Base-by-base conservation (phyloP, 2,797 vertebrate genomes). In the Hephaestus fuliginosus region DNA sequence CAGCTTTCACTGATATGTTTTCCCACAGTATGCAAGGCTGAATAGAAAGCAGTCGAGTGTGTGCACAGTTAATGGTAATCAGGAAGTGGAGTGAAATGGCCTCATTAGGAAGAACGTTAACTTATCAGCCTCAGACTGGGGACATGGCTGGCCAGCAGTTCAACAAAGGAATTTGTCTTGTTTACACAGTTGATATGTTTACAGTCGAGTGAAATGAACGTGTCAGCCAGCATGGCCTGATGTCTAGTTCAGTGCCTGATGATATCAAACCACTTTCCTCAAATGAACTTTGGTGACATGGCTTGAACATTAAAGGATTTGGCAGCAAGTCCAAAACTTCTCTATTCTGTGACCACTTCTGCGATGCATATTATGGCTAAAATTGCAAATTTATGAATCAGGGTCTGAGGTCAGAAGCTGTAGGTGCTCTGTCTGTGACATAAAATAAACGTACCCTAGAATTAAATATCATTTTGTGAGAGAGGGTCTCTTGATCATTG, bases 171-270 rank as follows among this genome's bases (percentile, higher is more conserved):
- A 91, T 91, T 75, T 70, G 72, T 82, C 81, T 76, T 84, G 90
- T 95, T 93, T 91, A 88, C 76, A 52, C 73, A 90, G 86, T 85
- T 77, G 66, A 88, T 86, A 63, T 91, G 86, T 94, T 89, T 93
- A 86, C 83, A 82, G 79, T 80, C 13, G 70, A 76, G 76, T 51
- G 64, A 85, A 93, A 86, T 70, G 63, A 86, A 83, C 52, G 70
- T 83, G 72, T 88, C 65, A 28, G 18, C 53, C 82, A 56, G 68
- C 58, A 15, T 44, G 62, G 44, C 68, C 55, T 43, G 57, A 13
- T 68, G 81, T 92, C 80, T 81, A 48, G 71, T 61, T 80, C 68
- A 76, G 73, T 74, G 49, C 75, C 62, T 66, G 76, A 81, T 77
- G 25, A 49, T 8, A 60, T 56, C 20, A 44, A 78, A 33, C 60